phyloP scores from a whole-genome alignment of 2,888 invertebrate genomes.

The Spilosoma lubricipeda region DNA sequence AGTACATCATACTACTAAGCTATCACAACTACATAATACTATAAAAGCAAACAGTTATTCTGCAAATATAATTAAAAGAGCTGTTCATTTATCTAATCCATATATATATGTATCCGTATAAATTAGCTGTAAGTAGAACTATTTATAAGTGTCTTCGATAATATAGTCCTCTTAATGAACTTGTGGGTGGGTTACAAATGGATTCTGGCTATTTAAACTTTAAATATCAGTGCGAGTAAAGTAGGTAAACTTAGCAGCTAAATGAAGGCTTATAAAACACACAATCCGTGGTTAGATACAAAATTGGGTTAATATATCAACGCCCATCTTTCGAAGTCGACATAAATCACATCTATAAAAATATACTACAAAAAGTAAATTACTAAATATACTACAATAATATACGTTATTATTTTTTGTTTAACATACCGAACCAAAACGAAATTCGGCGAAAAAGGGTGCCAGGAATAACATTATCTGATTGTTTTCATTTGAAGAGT shows the following conservation, averaged over 20 bases:
- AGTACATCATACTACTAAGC: too few species aligned
- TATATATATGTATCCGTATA: too few species aligned
- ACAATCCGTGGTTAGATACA: not conserved
- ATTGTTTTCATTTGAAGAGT: not conserved
- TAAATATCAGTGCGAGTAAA: not conserved
- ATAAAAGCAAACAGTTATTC: too few species aligned
- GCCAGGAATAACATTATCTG: not conserved
- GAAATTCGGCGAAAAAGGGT: not conserved
- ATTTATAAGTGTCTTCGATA: too few species aligned
- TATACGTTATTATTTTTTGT: not conserved
- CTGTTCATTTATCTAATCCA: too few species aligned
- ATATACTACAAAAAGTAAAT: not conserved
- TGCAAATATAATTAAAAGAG: too few species aligned
- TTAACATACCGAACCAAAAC: not conserved
- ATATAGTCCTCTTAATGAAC: too few species aligned
- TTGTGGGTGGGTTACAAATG: too few species aligned
- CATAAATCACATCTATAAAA: not conserved
- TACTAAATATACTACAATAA: not conserved
- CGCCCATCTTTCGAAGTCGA: not conserved
- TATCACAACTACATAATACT: too few species aligned
- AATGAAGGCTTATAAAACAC: not conserved
- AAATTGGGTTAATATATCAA: not conserved
- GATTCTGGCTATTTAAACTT: not conserved
- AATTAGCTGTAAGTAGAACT: too few species aligned
- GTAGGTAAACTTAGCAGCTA: not conserved